These are phyloP conservation scores for Drosophila persimilis DNA, from an alignment of 1,140 invertebrate genomes.

Conservation along the genomic window DNA sequence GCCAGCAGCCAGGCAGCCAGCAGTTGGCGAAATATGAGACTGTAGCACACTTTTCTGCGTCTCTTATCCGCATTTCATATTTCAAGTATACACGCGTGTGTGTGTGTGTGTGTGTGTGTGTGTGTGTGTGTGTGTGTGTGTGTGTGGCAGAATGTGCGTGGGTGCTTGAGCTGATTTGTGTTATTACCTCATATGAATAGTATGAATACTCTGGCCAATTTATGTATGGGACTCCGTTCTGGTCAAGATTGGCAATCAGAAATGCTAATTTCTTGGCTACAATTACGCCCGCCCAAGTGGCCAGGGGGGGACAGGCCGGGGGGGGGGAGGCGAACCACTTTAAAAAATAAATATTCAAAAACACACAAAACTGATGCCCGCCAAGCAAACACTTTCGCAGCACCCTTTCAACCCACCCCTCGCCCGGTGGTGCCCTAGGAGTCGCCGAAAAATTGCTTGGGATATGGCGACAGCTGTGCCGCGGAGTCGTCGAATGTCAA, in stretches of 20 bases:
- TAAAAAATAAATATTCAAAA: slow-evolving; percentile 24
- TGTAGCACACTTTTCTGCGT: slow-evolving; percentile 37
- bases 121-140: neutral
- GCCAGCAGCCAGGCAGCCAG: slow-evolving; percentile 43
- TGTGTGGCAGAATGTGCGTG: neutral
- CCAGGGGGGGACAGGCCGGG: neutral
- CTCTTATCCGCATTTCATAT: slow-evolving; percentile 25
- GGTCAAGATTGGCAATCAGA: slow-evolving; percentile 31
- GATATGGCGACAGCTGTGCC: slow-evolving; percentile 58
- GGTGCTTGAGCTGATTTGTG: slow-evolving; percentile 12
- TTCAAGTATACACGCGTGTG: neutral
- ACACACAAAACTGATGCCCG: slow-evolving; percentile 19
- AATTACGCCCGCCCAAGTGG: slow-evolving; percentile 5
- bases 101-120: neutral
- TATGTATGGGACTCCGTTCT: slow-evolving; percentile 39
- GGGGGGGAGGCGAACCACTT: neutral
- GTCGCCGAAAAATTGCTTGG: slow-evolving; percentile 46
- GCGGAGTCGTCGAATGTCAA: slow-evolving; percentile 51
- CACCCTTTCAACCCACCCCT: slow-evolving; percentile 21
- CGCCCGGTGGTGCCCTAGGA: slow-evolving; percentile 37
- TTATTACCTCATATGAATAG: slow-evolving; percentile 43
- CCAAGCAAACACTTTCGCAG: slow-evolving; percentile 39
- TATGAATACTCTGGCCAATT: slow-evolving; percentile 24
- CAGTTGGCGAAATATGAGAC: slow-evolving; percentile 69
- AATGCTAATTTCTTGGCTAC: slow-evolving; percentile 46